phyloP scores from a whole-genome alignment of 2,797 vertebrate genomes.

The Podarcis siculus region DNA sequence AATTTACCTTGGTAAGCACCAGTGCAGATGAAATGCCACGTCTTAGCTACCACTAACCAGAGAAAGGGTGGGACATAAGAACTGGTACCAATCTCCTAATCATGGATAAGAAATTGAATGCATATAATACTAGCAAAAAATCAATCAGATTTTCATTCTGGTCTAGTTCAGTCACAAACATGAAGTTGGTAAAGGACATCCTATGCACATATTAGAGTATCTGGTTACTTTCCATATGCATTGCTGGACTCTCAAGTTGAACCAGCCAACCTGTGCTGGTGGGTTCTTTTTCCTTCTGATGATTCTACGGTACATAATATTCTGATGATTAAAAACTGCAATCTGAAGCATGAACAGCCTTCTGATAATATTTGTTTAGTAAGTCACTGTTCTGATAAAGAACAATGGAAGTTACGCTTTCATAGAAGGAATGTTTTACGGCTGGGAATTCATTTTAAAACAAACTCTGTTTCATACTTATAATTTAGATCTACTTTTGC shows the following conservation, averaged over 20 bases:
- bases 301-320: constrained; percentile 61
- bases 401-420: constrained; percentile 61
- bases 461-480: constrained; percentile 36
- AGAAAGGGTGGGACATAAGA: not conserved
- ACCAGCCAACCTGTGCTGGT: constrained; percentile 24
- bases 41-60: not conserved
- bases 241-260: constrained; percentile 37
- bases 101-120: not conserved
- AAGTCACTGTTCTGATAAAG: constrained; percentile 73
- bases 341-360: constrained; percentile 69
- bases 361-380: constrained; percentile 77
- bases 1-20: not conserved
- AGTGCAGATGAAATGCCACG: not conserved
- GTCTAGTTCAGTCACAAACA: not conserved
- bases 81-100: not conserved
- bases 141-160: not conserved
- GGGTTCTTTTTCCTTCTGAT: constrained; percentile 49
- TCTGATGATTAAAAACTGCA: constrained; percentile 56
- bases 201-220: not conserved
- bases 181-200: not conserved
- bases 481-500: not conserved
- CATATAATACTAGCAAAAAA: too few relatives aligned
- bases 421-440: constrained; percentile 49
- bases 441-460: constrained; percentile 35
- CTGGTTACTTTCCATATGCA: not conserved